Evolutionary conservation across 2,888 invertebrate species (phyloP), one percentile per base, ranked within the genome.

Genomic region (Agriotes lineatus): DNA sequence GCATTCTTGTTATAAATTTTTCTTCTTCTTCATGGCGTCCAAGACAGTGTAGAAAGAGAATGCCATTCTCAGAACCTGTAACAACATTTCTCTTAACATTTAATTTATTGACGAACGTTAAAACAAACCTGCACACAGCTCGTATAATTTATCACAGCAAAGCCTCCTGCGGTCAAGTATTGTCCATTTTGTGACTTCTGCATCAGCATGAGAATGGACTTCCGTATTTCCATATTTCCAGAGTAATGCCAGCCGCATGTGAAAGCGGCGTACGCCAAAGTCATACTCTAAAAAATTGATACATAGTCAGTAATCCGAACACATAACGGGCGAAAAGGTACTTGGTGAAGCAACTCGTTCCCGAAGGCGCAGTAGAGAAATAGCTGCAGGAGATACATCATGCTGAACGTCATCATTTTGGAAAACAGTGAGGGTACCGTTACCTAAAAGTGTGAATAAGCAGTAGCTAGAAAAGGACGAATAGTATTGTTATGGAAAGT

Each of bases 231-330:
- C 18, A 5, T 33, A 22, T 61, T 45, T 19, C 14, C 48, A 10
- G 61, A 19, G 19, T 50, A 50, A 33, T 61, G 61, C 61, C 61
- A 61, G 6, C 61, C 61, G 10, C 50, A 61, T n/a, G 37, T n/a
- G 14, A 61, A 61, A 1, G 61, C 61, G 1, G 61, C 61, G n/a
- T 61, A 50, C 1, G 61, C 61, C 6, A 61, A 20, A n/a, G 35
- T 61, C 6, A 10, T 30, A 14, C 61, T 61, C 61, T 61, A 10
- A 37, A 25, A 61, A 25, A n/a, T n/a, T n/a, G n/a, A n/a, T n/a
- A n/a, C n/a, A n/a, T n/a, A n/a, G n/a, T n/a, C n/a, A n/a, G n/a
- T n/a, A n/a, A n/a, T n/a, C n/a, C n/a, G n/a, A n/a, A n/a, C n/a
- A n/a, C n/a, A n/a, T n/a, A n/a, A n/a, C n/a, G n/a, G n/a, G n/a